These are phyloP conservation scores for Dasypolia templi DNA, from an alignment of 2,888 invertebrate genomes.

Conservation along the genomic window DNA sequence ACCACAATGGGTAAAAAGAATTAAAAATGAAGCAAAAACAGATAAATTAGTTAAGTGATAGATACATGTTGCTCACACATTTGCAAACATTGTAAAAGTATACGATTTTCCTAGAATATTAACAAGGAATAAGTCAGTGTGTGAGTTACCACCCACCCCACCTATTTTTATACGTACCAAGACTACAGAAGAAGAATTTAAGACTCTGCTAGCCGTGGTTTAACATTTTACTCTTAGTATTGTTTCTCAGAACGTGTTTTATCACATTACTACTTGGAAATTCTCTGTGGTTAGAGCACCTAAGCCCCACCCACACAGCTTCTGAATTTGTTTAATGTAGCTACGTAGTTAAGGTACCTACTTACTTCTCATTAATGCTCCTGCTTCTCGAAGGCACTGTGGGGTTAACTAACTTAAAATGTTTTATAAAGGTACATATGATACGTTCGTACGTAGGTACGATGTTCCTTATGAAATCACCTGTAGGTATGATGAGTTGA, in stretches of 20 bases:
- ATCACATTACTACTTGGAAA: conserved; percentile 1
- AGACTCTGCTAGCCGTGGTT: neutral
- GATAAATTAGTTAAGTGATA: too few species aligned
- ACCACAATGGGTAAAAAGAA: too few species aligned
- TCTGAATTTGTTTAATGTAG: conserved; percentile 12
- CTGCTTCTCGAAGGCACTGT: conserved; percentile 30
- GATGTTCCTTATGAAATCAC: neutral
- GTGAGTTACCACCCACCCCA: too few species aligned
- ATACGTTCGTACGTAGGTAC: neutral
- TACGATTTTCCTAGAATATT: too few species aligned
- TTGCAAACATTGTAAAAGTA: too few species aligned
- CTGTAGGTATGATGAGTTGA: neutral
- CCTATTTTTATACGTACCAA: too few species aligned
- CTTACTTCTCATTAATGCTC: conserved; percentile 12
- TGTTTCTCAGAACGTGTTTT: neutral
- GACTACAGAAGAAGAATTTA: neutral
- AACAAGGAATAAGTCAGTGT: too few species aligned
- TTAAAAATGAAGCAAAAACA: too few species aligned
- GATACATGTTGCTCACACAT: too few species aligned
- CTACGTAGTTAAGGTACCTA: conserved; percentile 3
- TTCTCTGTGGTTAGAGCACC: conserved; percentile 14
- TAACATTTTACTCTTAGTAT: neutral
- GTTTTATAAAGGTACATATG: neutral
- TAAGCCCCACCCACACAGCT: neutral
- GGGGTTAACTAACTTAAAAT: conserved; percentile 27